These are phyloP conservation scores for Argyresthia goedartella DNA, from an alignment of 2,888 invertebrate genomes.

Conservation along the genomic window DNA sequence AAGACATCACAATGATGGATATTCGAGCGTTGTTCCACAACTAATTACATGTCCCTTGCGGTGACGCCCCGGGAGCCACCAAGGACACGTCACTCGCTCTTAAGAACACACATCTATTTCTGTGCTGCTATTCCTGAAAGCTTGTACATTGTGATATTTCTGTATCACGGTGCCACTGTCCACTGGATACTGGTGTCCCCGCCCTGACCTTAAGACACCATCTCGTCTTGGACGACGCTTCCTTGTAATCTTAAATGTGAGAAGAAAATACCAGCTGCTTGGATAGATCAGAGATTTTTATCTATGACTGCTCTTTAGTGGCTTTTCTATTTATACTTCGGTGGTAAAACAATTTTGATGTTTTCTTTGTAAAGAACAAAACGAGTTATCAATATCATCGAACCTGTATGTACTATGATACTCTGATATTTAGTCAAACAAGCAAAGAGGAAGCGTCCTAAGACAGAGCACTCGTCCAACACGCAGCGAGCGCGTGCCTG, in stretches of 20 bases:
- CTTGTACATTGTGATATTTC: slow-evolving; percentile 64
- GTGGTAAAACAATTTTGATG: too few species aligned
- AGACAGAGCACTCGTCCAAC: too few species aligned
- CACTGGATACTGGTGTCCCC: slow-evolving; percentile 39
- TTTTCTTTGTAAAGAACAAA: too few species aligned
- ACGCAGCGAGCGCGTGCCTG: too few species aligned
- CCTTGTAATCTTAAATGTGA: too few species aligned
- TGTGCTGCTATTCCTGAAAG: slow-evolving; percentile 58
- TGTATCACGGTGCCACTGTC: slow-evolving; percentile 33
- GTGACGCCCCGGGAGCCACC: slow-evolving; percentile 29
- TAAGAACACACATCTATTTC: slow-evolving; percentile 42
- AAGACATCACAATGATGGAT: too few species aligned
- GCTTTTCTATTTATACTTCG: background rate
- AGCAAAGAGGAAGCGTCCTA: too few species aligned
- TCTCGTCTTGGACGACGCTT: background rate
- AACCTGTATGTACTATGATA: too few species aligned
- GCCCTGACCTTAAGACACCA: slow-evolving; percentile 12
- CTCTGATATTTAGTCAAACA: too few species aligned
- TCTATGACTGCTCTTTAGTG: background rate
- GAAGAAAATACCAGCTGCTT: background rate
- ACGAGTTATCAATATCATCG: too few species aligned
- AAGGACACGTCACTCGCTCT: slow-evolving; percentile 54
- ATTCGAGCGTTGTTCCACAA: background rate
- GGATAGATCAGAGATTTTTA: background rate
- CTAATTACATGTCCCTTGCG: slow-evolving; percentile 55